Evolutionary conservation across 2,797 vertebrate genomes (phyloP).

Genomic region (Phrynocephalus forsythii): DNA sequence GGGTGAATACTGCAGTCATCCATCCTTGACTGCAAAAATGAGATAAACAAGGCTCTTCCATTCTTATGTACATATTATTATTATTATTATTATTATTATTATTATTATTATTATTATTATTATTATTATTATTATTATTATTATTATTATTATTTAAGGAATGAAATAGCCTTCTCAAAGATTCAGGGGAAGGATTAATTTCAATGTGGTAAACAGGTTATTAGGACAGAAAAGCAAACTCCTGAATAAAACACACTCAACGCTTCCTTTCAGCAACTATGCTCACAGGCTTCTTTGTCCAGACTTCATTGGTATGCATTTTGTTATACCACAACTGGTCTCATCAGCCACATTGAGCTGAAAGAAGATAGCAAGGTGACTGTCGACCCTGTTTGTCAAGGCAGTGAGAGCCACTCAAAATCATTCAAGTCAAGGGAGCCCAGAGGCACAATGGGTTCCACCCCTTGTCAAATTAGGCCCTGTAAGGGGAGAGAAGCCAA

Average conservation of each 20-base stretch:
- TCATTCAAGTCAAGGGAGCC: neutral
- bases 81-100: no score
- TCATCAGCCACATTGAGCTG: neutral
- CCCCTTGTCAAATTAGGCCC: conserved; percentile 10
- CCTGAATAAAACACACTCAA: conserved; percentile 41
- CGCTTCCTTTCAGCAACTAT: conserved; percentile 42
- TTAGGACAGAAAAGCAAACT: conserved; percentile 43
- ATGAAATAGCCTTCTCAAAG: neutral
- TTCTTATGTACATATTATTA: no score
- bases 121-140: no score
- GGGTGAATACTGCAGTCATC: no score
- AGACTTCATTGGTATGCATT: neutral
- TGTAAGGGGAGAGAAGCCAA: neutral
- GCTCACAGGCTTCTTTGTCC: neutral
- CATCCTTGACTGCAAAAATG: no score
- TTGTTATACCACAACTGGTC: neutral
- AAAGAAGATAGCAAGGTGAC: neutral
- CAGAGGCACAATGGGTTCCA: conserved; percentile 6
- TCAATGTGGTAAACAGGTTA: neutral
- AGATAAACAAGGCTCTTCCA: no score
- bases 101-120: no score
- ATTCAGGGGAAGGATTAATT: conserved; percentile 23
- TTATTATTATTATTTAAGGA: neutral
- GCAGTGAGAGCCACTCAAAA: neutral
- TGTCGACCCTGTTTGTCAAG: neutral